Evolutionary conservation across 1,140 invertebrate genomes (phyloP).

Genomic region (Bombus vancouverensis): DNA sequence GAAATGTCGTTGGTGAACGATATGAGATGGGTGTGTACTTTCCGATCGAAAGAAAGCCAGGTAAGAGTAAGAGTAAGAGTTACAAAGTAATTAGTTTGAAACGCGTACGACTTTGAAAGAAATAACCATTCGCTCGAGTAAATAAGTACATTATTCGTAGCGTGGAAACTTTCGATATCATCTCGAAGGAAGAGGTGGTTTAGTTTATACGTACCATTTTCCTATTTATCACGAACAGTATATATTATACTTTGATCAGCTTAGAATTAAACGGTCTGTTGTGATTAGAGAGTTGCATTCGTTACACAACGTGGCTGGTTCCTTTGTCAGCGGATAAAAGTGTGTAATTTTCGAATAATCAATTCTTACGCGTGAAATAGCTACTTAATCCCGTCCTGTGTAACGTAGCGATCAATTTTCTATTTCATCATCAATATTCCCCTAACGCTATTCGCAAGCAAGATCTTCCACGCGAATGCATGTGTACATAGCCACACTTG

Average conservation of each 20-base stretch:
- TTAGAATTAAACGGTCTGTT: neutral
- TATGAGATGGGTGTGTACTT: neutral
- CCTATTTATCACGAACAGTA: too few relatives aligned
- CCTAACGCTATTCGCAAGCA: neutral
- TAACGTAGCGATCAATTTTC: neutral
- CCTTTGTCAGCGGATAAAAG: neutral
- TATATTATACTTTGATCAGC: neutral
- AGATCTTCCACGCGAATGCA: neutral
- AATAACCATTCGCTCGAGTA: rapidly evolving
- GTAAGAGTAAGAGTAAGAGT: too few relatives aligned
- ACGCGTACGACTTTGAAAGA: too few relatives aligned
- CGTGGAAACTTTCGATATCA: too few relatives aligned
- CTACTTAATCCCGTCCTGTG: neutral
- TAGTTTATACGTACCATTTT: too few relatives aligned
- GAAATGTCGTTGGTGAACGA: neutral
- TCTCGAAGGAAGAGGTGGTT: too few relatives aligned
- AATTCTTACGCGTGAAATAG: neutral
- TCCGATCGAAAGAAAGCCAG: neutral
- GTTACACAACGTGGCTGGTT: neutral
- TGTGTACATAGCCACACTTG: neutral
- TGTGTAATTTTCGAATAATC: neutral
- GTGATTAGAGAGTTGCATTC: neutral
- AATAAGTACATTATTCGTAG: too few relatives aligned
- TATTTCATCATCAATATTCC: neutral
- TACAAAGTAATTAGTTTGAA: too few relatives aligned